These are phyloP conservation scores for Cistogaster globosa DNA, from an alignment of 2,888 invertebrate genomes.

Conservation along the genomic window DNA sequence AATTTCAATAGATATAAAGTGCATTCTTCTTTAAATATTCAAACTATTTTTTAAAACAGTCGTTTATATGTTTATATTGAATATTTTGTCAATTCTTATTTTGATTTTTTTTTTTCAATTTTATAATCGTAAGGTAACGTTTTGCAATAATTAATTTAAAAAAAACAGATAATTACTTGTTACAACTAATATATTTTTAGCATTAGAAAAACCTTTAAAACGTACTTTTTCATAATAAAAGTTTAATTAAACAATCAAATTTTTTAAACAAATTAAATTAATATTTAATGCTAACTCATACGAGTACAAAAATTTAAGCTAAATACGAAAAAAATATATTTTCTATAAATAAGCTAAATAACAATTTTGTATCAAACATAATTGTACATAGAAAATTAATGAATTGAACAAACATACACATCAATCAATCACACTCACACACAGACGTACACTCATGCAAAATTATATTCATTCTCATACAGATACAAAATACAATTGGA, in stretches of 20 bases:
- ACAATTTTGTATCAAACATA: constrained; percentile 41
- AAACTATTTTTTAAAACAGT: too few relatives aligned
- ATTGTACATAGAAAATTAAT: constrained; percentile 53
- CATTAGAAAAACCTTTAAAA: too few relatives aligned
- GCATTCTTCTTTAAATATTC: too few relatives aligned
- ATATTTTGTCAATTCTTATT: too few relatives aligned
- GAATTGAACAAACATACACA: constrained; percentile 60
- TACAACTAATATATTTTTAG: too few relatives aligned
- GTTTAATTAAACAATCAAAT: constrained; percentile 35
- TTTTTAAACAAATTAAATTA: constrained; percentile 23
- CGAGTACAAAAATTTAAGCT: background rate
- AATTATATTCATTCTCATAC: constrained; percentile 1
- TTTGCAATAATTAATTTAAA: too few relatives aligned
- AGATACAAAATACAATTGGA: background rate
- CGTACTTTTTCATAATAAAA: background rate
- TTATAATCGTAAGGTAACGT: too few relatives aligned
- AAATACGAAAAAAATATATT: background rate
- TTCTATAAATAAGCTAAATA: constrained; percentile 7
- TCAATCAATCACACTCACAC: constrained; percentile 46
- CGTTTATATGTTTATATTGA: too few relatives aligned
- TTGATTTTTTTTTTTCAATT: too few relatives aligned
- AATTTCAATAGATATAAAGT: too few relatives aligned
- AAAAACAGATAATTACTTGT: too few relatives aligned
- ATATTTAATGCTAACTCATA: background rate
- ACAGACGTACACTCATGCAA: background rate